Percentiles rank a stretch among this genome's conserved stretches.
phyloP scores from a whole-genome alignment of 2,797 vertebrate genomes.

The Rhinoraja longicauda region DNA sequence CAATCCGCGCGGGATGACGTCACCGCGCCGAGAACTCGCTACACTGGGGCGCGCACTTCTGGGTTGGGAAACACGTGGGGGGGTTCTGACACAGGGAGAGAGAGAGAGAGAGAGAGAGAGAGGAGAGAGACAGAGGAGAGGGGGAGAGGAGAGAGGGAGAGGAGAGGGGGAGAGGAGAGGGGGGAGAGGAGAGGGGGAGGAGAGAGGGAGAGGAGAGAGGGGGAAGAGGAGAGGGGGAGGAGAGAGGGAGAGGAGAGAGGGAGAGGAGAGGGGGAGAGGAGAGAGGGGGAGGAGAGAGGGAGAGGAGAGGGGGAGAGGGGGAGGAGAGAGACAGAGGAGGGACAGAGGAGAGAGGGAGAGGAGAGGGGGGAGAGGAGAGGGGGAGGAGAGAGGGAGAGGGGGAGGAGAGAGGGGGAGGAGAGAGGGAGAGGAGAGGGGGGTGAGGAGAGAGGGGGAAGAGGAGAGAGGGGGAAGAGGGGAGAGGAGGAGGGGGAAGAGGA shows the following conservation, averaged over 20 bases:
- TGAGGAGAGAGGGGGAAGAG: not conserved
- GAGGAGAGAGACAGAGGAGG: not conserved
- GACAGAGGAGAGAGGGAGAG: not conserved
- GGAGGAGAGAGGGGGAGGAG: not conserved
- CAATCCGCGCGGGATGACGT: not conserved
- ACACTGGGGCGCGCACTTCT: not conserved
- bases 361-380: no score
- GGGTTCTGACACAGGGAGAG: no score
- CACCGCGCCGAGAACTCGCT: not conserved
- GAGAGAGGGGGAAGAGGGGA: no score
- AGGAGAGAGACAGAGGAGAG: no score
- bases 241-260: not conserved
- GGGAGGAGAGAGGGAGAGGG: not conserved
- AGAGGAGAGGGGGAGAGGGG: no score
- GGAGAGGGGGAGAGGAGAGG: not conserved
- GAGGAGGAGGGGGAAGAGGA: not conserved
- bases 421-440: not conserved
- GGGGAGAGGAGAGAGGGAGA: no score
- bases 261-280: no score
- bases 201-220: not conserved
- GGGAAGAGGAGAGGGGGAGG: no score
- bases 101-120: no score
- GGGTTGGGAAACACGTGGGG: not conserved
- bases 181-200: accelerated
- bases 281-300: not conserved